Base-by-base conservation (phyloP, 2,113 vertebrate species). In the Oenanthe melanoleuca region DNA sequence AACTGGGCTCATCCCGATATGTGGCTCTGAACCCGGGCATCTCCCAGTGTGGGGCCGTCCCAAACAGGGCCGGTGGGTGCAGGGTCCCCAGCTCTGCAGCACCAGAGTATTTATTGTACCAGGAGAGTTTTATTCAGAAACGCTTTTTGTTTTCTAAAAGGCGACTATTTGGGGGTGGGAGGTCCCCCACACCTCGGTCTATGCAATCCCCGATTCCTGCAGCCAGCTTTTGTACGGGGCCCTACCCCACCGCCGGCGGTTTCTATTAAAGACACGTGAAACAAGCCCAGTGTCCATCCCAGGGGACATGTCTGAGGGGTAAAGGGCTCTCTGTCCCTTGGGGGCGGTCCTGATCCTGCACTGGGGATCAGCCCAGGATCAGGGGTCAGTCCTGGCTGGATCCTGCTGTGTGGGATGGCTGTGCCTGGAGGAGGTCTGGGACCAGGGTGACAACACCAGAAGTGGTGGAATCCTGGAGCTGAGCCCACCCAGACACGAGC, bases 81-180 rank as follows among this genome's bases (percentile, higher is more conserved):
- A n/a, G 44, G 38, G 45, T 38, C 26, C 5, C 18, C 67, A 31
- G 57, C 63, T n/a, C 47, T 17, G 24, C 45, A 18, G 57, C 57
- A n/a, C 16, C 56, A 91, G 85, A 93, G 44, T 95, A 97, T 97
- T 98, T 97, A 97, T 97, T 97, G 94, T 94, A 83, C 87, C 73
- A 55, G 28, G 80, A 94, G 87, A 97, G 79, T 85, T 97, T 89
- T 96, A 96, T 93, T 92, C 69, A 59, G 53, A 94, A 78, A 57
- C 18, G 91, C 96, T 86, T 93, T 95, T 90, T 88, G 94, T 96
- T 97, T 97, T 97, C 92, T 89, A 96, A 95, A 93, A 95, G 84
- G 94, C 81, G 53, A 88, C 84, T 98, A 96, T 95, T 96, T 93
- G 86, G 88, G 97, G 97, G 82, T 47, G 28, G 31, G 72, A 42